Evolutionary conservation across 1,140 invertebrate species (phyloP).

Genomic region (Lasaia peninsularis): DNA sequence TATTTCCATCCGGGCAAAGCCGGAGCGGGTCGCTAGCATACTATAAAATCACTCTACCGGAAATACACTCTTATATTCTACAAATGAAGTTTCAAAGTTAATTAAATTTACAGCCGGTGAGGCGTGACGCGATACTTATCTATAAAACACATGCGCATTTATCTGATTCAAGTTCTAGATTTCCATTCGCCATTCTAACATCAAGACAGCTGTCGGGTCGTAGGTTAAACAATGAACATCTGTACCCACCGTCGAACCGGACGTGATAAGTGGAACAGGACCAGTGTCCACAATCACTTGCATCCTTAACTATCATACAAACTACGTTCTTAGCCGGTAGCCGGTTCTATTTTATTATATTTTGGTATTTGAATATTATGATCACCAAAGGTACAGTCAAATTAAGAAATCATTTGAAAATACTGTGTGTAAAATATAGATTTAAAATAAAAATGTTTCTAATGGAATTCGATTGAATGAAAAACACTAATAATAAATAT

Average conservation of each 20-base stretch:
- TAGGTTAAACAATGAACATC: slow-evolving; percentile 7
- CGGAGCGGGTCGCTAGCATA: too few species aligned
- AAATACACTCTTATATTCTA: too few species aligned
- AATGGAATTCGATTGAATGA: too few species aligned
- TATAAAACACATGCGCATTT: slow-evolving; percentile 1
- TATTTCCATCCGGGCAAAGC: too few species aligned
- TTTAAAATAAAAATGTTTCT: too few species aligned
- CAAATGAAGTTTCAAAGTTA: too few species aligned
- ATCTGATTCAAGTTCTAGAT: not conserved
- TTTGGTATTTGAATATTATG: too few species aligned
- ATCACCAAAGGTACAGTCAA: not conserved
- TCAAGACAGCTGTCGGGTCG: slow-evolving; percentile 10
- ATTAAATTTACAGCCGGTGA: not conserved
- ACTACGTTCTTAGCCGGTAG: not conserved
- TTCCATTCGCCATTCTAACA: slow-evolving; percentile 6
- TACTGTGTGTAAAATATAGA: too few species aligned
- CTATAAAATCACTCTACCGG: too few species aligned
- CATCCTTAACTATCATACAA: not conserved
- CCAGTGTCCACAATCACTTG: slow-evolving; percentile 2
- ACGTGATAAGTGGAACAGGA: slow-evolving; percentile 6
- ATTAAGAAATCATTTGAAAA: not conserved
- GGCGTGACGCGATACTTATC: not conserved
- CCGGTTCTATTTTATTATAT: too few species aligned
- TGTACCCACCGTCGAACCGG: not conserved
- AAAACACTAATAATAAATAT: too few species aligned